A percentile compares a stretch with the other conserved stretches of the same genome.
These are phyloP conservation scores for Tonatia bakeri DNA, from an alignment of 2,113 vertebrate species.

Conservation along the genomic window DNA sequence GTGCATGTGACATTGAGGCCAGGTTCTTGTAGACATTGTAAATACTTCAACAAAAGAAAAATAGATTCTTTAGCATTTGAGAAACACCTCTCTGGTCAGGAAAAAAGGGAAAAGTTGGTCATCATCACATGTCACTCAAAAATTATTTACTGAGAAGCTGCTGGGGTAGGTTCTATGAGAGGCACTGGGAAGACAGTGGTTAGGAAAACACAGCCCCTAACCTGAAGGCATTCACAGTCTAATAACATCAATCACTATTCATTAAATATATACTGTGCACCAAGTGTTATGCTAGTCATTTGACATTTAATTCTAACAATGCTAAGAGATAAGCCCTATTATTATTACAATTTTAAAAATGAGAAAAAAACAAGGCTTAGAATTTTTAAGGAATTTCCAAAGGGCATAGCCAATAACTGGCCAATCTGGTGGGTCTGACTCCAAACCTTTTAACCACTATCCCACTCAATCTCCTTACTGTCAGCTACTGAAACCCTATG, in stretches of 20 bases:
- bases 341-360: not conserved
- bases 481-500: not conserved
- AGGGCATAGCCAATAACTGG: not conserved
- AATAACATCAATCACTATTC: not conserved
- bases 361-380: not conserved
- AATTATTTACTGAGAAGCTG: not conserved
- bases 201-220: not conserved
- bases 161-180: not conserved
- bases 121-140: not conserved
- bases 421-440: not conserved
- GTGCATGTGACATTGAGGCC: not conserved
- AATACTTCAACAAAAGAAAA: not conserved
- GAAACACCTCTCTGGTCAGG: not conserved
- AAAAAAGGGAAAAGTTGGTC: not conserved
- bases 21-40: not conserved
- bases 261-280: not conserved
- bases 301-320: conserved; percentile 14
- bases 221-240: not conserved
- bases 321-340: not conserved
- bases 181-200: not conserved
- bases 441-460: not conserved
- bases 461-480: not conserved
- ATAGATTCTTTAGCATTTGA: conserved; percentile 19
- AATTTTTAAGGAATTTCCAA: conserved; percentile 1
- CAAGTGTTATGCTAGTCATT: not conserved